A percentile compares a stretch with the other conserved stretches of the same genome.
Conservation (phyloP, 2,797 vertebrate genomes). For the Tachyglossus aculeatus region DNA sequence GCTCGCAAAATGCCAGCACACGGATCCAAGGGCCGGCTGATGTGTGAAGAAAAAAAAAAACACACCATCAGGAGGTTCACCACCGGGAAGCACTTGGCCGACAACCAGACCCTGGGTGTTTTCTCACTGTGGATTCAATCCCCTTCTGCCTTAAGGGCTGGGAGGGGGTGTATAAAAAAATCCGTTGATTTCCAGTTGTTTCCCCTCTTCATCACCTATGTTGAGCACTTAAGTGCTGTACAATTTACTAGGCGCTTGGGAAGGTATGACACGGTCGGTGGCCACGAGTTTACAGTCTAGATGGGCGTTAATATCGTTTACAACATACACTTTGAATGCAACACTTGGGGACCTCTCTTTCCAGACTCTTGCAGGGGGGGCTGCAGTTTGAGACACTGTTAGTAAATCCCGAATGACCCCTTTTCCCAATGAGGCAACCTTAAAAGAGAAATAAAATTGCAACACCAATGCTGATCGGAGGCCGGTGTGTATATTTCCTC, state of each 20-base stretch:
- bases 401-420: slow-evolving; percentile 3
- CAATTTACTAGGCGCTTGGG: no score
- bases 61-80: slow-evolving; percentile 42
- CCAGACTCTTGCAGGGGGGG: slow-evolving; percentile 36
- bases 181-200: slow-evolving; percentile 33
- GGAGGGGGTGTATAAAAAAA: slow-evolving; percentile 31
- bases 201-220: slow-evolving; percentile 40
- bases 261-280: no score
- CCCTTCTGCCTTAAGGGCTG: slow-evolving; percentile 31
- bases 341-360: slow-evolving; percentile 30
- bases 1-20: slow-evolving; percentile 53
- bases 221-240: no score
- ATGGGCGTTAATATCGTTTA: not conserved
- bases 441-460: slow-evolving; percentile 16
- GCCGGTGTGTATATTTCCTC: not conserved
- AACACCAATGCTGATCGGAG: not conserved
- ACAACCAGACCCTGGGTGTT: slow-evolving; percentile 36
- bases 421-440: slow-evolving; percentile 37
- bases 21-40: slow-evolving; percentile 48
- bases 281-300: not conserved
- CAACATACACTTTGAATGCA: slow-evolving; percentile 58
- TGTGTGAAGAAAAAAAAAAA: slow-evolving; percentile 43
- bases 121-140: slow-evolving; percentile 29
- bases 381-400: not conserved
- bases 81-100: slow-evolving; percentile 17